These are phyloP conservation scores for Anarhynchus alexandrinus DNA, from an alignment of 2,113 vertebrate genomes.

Conservation along the genomic window DNA sequence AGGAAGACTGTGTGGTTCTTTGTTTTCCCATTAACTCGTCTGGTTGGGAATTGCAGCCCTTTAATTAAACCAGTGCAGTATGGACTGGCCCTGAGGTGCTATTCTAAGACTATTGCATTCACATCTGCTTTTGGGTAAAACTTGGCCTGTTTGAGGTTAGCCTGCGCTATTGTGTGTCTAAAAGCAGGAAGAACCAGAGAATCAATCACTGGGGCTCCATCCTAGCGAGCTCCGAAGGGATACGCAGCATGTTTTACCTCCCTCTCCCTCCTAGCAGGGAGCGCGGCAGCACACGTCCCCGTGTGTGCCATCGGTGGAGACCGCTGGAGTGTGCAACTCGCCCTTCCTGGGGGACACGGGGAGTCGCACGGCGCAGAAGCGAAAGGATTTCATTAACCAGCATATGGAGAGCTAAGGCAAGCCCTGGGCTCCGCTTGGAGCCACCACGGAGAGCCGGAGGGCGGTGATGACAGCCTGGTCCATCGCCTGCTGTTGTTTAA, in stretches of 20 bases:
- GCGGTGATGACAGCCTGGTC: background rate
- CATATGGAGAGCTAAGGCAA: background rate
- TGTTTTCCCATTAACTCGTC: background rate
- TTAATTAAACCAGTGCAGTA: background rate
- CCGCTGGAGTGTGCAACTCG: fast-evolving
- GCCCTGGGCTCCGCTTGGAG: background rate
- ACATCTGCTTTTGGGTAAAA: slow-evolving; percentile 40
- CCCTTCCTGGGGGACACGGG: background rate
- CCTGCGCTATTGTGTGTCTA: background rate
- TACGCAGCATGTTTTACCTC: background rate
- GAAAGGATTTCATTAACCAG: background rate
- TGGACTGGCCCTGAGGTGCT: background rate
- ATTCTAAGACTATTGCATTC: background rate
- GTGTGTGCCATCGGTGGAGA: background rate
- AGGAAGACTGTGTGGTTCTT: background rate
- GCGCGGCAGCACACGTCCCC: background rate
- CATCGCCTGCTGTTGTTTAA: background rate
- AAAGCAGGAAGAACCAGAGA: background rate
- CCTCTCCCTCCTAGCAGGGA: background rate
- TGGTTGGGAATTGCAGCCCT: background rate
- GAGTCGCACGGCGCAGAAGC: background rate
- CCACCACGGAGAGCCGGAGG: background rate
- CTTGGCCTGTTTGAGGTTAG: background rate
- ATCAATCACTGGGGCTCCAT: background rate
- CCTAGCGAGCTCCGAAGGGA: background rate